Base-by-base conservation (phyloP, 2,888 invertebrate species). In the Drosophila mimica region DNA sequence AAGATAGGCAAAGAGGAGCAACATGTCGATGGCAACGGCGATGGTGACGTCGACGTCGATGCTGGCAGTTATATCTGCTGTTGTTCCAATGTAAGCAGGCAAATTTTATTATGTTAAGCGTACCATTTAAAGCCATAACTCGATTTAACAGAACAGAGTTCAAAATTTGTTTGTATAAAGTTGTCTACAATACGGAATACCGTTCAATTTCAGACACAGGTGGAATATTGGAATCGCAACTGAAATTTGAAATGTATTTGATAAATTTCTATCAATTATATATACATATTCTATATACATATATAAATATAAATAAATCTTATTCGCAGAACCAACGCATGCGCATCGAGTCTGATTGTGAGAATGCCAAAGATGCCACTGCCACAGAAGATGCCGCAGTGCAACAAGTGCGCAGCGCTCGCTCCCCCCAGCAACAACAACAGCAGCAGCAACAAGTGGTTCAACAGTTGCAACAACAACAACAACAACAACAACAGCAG, bases 281-380 rank as follows among this genome's bases (percentile, higher is more conserved):
- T 46, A 17, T 8, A 38, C 1, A 36, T 38, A 36, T 25, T 25
- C 25, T 15, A 38, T 38, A 17, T 48, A 34, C 46, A 46, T 13
- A 7, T n/a, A 5, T 30, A 36, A 4, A 20, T 20, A 25, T 25
- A 38, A 17, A n/a, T 28, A 33, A 38, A 51, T 81, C 33, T 60
- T 31, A 28, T 70, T 56, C 58, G 74, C 87, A 93, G 92, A 93
- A 91, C 81, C 93, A 93, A 81, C 91, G 92, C 71, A 90, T 92
- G 77, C 92, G 92, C 87, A 83, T 89, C 31, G 91, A 92, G 70
- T 90, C 92, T 38, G 92, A 93, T 54, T 75, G 88, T 71, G 91
- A 91, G 70, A 87, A 89, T 79, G 75, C 88, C 70, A 91, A 91
- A 86, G 91, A 91, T 70, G 88, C 77, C 75, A 66, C 78, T 34